A percentile compares a stretch with the other conserved stretches of the same genome.
phyloP scores from a whole-genome alignment of 2,888 invertebrate genomes.

The Melieria crassipennis region DNA sequence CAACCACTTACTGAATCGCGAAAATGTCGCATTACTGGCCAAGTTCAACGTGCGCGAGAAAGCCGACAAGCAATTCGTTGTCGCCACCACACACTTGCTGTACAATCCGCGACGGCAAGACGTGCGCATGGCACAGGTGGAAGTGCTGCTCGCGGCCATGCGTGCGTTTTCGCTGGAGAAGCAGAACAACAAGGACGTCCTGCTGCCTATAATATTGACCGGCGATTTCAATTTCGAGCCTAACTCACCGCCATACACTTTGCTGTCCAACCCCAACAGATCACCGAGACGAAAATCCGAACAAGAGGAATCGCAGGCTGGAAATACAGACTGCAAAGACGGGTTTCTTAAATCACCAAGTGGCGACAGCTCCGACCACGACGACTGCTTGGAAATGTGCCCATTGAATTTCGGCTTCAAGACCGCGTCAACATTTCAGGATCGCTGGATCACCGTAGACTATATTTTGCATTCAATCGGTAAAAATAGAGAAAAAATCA shows the following conservation, averaged over 20 bases:
- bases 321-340: slow-evolving; percentile 6
- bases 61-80: slow-evolving; percentile 71
- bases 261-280: slow-evolving; percentile 59
- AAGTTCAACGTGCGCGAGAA: slow-evolving; percentile 72
- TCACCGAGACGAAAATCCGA: neutral
- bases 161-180: slow-evolving; percentile 76
- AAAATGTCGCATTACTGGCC: slow-evolving; percentile 87
- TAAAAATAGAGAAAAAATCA: slow-evolving; percentile 62
- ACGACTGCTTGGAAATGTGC: slow-evolving; percentile 40
- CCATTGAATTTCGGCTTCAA: slow-evolving; percentile 42
- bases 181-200: slow-evolving; percentile 46
- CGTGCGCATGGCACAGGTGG: slow-evolving; percentile 88
- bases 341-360: neutral
- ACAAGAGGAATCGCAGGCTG: neutral
- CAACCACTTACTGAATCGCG: slow-evolving; percentile 75
- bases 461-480: slow-evolving; percentile 80
- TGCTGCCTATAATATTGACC: slow-evolving; percentile 81
- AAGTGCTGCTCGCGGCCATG: slow-evolving; percentile 84
- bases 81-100: slow-evolving; percentile 94
- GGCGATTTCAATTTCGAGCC: slow-evolving; percentile 94
- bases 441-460: slow-evolving; percentile 83
- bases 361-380: neutral
- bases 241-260: slow-evolving; percentile 67
- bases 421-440: slow-evolving; percentile 76
- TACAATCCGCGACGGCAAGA: slow-evolving; percentile 92